Evolutionary conservation across 2,888 invertebrate species (phyloP).

Genomic region (Platycheirus rosarum): DNA sequence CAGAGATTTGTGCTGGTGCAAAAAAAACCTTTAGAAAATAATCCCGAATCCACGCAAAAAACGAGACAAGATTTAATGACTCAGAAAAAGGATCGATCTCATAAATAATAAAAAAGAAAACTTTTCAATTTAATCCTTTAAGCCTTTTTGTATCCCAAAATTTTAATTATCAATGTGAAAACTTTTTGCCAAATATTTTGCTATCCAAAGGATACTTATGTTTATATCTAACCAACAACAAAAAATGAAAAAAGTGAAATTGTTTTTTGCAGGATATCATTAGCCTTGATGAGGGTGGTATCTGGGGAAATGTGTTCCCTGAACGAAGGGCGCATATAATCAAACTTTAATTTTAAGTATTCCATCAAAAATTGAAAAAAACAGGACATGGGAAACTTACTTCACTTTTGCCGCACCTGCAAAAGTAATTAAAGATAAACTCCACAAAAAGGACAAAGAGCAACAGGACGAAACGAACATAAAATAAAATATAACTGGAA

Average conservation of each 20-base stretch:
- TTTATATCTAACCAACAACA: not conserved
- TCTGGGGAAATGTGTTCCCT: conserved; percentile 37
- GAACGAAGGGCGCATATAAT: conserved; percentile 15
- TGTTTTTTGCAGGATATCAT: conserved; percentile 24
- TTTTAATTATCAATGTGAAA: conserved; percentile 15
- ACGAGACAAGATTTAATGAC: conserved; percentile 15
- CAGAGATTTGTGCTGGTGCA: conserved; percentile 3
- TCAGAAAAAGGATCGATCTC: conserved; percentile 29
- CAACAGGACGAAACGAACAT: conserved; percentile 1
- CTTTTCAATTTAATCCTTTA: conserved; percentile 14
- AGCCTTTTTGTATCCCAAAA: not conserved
- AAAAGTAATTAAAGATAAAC: conserved; percentile 30
- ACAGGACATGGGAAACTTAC: conserved; percentile 38
- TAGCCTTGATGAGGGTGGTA: conserved; percentile 19
- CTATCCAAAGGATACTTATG: conserved; percentile 19
- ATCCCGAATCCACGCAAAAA: not conserved
- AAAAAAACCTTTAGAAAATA: conserved; percentile 28
- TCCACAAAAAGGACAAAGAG: conserved; percentile 29
- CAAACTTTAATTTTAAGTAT: conserved; percentile 12
- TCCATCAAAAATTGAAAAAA: conserved; percentile 13
- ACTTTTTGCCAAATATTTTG: conserved; percentile 28
- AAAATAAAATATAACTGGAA: conserved; percentile 15
- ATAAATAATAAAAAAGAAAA: conserved; percentile 22
- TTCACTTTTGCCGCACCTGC: conserved; percentile 35
- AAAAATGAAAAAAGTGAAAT: conserved; percentile 14